phyloP scores from a whole-genome alignment of 2,113 vertebrate genomes.

The Seriola quinqueradiata region DNA sequence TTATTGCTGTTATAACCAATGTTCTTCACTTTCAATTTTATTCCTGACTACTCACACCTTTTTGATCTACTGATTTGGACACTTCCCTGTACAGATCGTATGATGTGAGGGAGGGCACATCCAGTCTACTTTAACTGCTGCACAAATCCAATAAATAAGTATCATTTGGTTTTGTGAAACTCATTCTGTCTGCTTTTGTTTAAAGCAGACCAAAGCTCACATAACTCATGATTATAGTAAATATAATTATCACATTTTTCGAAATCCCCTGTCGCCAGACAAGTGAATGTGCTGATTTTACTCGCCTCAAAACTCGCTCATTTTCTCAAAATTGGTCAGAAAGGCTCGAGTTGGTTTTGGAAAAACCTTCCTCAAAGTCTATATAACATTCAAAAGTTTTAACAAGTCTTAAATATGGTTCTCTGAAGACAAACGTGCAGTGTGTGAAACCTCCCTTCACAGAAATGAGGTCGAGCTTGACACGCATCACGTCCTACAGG shows the following conservation, averaged over 20 bases:
- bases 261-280: constrained; percentile 3
- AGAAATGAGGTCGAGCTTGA: constrained; percentile 43
- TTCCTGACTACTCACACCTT: too few relatives aligned
- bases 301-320: constrained; percentile 6
- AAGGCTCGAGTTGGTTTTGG: background rate
- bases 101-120: background rate
- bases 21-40: too few relatives aligned
- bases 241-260: constrained; percentile 50
- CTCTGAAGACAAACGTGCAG: background rate
- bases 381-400: background rate
- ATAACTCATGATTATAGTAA: constrained; percentile 33
- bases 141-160: background rate
- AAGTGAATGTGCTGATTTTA: constrained; percentile 27
- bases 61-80: too few relatives aligned
- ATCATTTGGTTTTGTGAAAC: background rate
- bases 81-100: background rate
- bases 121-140: background rate
- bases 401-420: background rate
- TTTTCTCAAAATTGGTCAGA: constrained; percentile 9
- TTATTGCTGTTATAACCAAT: too few relatives aligned
- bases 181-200: constrained; percentile 27
- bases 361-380: constrained; percentile 1
- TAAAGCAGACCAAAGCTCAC: constrained; percentile 26
- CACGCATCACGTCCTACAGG: constrained; percentile 29
- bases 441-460: constrained; percentile 5